Evolutionary conservation across 2,797 vertebrate species (phyloP), one percentile per base, ranked within the genome.

Genomic region (Oryzias sinensis): DNA sequence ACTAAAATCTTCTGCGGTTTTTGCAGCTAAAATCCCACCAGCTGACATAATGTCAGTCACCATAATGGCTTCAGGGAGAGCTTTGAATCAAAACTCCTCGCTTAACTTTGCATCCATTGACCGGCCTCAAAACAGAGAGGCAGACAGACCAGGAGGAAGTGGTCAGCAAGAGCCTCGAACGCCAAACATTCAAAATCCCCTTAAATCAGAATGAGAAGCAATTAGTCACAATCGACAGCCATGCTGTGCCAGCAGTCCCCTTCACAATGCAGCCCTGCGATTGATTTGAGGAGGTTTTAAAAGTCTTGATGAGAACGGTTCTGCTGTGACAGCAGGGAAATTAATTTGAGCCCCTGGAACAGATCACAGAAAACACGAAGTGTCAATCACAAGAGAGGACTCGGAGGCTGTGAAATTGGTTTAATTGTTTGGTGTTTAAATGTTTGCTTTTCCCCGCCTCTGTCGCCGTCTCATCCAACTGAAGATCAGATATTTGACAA

Each of bases 241-340:
- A 48, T 6, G 18, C 61, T 18, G 25, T 29, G 65, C 65, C 69
- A 47, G 57, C n/a, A 73, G 60, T 42, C 62, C 27, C 42, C 49
- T 68, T 74, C 63, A 75, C 65, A 75, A 70, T 59, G 47, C 42
- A 49, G 59, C 62, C 27, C 40, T 25, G 42, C 14, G 49, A 82
- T 68, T 77, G 57, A 76, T 62, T 37, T 56, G 53, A 59, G 64
- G 79, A 54, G 59, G 65, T 72, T 79, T 79, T 63, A 69, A 77
- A 65, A 75, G 53, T 78, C 65, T 54, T 65, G 62, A 80, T 77
- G 53, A 62, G 59, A 80, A 53, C 9, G 5, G 42, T 60, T 74
- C 37, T 45, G 44, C 50, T 18, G 13, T 53, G 61, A 42, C 66
- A 13, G 20, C 41, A 24, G 57, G 60, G 56, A 55, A 56, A 58